Evolutionary conservation across 2,888 invertebrate genomes (phyloP).

Genomic region (Drosophila quinaria): DNA sequence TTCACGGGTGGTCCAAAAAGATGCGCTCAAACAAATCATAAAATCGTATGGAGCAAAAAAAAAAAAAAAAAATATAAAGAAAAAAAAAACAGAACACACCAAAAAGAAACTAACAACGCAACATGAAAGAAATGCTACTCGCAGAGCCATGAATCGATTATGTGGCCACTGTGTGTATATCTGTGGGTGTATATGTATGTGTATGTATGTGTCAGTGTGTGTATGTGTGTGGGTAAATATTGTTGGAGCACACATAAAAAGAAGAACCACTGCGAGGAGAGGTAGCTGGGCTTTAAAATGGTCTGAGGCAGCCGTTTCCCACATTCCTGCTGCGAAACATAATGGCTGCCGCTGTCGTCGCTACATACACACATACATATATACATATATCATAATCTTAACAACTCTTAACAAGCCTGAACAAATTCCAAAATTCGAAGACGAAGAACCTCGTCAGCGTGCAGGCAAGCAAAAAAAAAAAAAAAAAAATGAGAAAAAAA

Average conservation of each 20-base stretch:
- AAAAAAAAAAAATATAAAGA: conserved; percentile 52
- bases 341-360: conserved; percentile 77
- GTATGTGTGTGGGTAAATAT: conserved; percentile 47
- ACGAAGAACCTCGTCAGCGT: conserved; percentile 50
- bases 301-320: conserved; percentile 78
- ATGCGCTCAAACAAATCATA: conserved; percentile 84
- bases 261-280: conserved; percentile 36
- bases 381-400: conserved; percentile 84
- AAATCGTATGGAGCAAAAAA: conserved; percentile 64
- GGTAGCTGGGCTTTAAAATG: conserved; percentile 67
- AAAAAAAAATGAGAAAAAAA: conserved; percentile 8
- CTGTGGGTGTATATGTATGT: conserved; percentile 45
- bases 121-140: conserved; percentile 79
- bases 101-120: conserved; percentile 73
- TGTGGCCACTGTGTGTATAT: conserved; percentile 62
- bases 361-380: conserved; percentile 30
- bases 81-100: conserved; percentile 47
- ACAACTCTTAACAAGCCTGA: conserved; percentile 85
- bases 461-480: conserved; percentile 10
- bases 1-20: conserved; percentile 80
- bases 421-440: conserved; percentile 82
- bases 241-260: conserved; percentile 43
- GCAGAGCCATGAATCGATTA: conserved; percentile 83
- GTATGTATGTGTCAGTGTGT: conserved; percentile 14
- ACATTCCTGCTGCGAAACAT: conserved; percentile 84